These are phyloP conservation scores for Rallus limicola DNA, from an alignment of 2,113 vertebrate genomes.

Conservation along the genomic window DNA sequence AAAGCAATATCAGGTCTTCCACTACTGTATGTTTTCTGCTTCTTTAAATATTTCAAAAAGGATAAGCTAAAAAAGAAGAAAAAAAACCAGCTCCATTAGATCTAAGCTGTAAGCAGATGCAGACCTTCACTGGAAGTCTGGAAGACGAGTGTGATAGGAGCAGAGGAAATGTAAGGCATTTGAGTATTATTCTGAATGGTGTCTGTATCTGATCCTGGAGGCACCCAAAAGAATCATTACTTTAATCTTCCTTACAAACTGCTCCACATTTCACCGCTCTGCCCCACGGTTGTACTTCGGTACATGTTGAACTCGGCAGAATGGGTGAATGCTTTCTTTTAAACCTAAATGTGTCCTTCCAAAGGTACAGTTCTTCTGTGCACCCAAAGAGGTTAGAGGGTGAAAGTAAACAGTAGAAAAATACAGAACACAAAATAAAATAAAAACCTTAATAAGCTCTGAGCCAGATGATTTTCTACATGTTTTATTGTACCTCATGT, in stretches of 20 bases:
- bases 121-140: not conserved
- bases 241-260: not conserved
- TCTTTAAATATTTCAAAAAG: not conserved
- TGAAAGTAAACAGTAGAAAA: slow-evolving; percentile 12
- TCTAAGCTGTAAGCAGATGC: not conserved
- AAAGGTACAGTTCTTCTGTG: not conserved
- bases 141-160: not conserved
- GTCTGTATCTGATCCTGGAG: not conserved
- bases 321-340: not conserved
- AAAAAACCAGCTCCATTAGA: not conserved
- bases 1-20: not conserved
- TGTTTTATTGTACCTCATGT: slow-evolving; percentile 3
- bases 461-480: not conserved
- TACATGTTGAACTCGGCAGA: not conserved
- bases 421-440: not conserved
- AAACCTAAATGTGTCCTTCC: not conserved
- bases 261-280: not conserved
- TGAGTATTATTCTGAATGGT: not conserved
- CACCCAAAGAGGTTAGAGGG: not conserved
- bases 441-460: not conserved
- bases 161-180: not conserved
- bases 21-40: not conserved
- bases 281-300: not conserved
- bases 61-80: not conserved
- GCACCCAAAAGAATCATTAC: not conserved